Base-by-base conservation (phyloP, 2,113 vertebrate species). In the Diadophis punctatus region DNA sequence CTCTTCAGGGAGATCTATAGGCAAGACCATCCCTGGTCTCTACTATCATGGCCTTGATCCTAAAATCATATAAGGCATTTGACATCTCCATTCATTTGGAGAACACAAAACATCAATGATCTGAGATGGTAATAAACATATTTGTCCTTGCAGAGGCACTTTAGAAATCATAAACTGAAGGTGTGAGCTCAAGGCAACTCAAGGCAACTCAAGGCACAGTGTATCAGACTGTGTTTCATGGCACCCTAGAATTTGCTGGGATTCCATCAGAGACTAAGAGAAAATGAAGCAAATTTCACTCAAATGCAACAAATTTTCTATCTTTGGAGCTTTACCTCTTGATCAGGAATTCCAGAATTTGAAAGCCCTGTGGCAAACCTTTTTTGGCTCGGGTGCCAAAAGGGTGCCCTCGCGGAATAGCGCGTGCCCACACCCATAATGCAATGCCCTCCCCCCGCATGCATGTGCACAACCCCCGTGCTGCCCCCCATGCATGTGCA, bases 1-100 rank as follows among this genome's bases (percentile, higher is more conserved):
- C 95, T 95, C 92, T 96, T 95, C 80, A 87, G 94, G 51, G 93
- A 96, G 91, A 88, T 89, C 89, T 96, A 56, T 93, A 91, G 53
- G 34, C 1, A 2, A 91, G 95, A 94, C 93, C 94, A 96, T 46
- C 94, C 90, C 91, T 34, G 7, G 30, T 55, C 53, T 88, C 4
- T 56, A 55, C 22, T 88, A 11, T 23, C 34, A 88, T 39, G 52
- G n/a, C 20, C 18, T 88, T 43, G 52, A 14, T 55, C 20, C n/a
- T 89, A 25, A 27, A 89, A 63, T 48, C 43, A 4, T 89, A 55
- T 55, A 34, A 39, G 34, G 87, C 87, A 39, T 34, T 27, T 63
- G 56, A 25, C 30, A 43, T 89, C 60, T 58, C 56, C 39, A 60
- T 27, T 48, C 43, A 18, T 55, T 87, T 48, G 51, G 25, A 22